Conservation (phyloP, 2,888 invertebrate genomes). For the Mythimna pallens region DNA sequence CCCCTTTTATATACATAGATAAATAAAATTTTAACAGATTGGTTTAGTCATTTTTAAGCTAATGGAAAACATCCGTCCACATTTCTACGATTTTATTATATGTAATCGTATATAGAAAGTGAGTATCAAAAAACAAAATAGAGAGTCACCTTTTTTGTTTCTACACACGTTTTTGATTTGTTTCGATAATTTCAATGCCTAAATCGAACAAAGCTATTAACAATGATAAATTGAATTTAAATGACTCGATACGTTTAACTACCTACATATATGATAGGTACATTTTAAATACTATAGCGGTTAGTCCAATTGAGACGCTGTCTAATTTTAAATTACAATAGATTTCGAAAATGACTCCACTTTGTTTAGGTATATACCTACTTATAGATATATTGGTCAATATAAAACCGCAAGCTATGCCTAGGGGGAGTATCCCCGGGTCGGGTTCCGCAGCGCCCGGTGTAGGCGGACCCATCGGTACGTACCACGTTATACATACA, state of each 20-base stretch:
- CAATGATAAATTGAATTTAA: constrained; percentile 15
- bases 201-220: background rate
- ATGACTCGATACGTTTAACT: background rate
- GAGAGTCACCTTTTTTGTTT: background rate
- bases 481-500: constrained; percentile 60
- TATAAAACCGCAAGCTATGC: constrained; percentile 23
- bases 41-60: no score
- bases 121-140: background rate
- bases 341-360: constrained; percentile 3
- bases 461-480: constrained; percentile 44
- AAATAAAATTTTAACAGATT: no score
- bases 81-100: no score
- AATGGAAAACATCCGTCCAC: no score
- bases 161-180: background rate
- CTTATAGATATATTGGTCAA: background rate
- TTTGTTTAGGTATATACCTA: background rate
- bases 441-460: constrained; percentile 8
- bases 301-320: constrained; percentile 1
- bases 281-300: background rate
- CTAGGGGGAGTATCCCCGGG: constrained; percentile 8
- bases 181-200: background rate
- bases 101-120: background rate
- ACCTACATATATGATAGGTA: background rate
- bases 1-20: background rate
- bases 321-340: constrained; percentile 17